Evolutionary conservation across 1,140 invertebrate species (phyloP), one percentile per base, ranked within the genome.

Genomic region (Gryon sp.): DNA sequence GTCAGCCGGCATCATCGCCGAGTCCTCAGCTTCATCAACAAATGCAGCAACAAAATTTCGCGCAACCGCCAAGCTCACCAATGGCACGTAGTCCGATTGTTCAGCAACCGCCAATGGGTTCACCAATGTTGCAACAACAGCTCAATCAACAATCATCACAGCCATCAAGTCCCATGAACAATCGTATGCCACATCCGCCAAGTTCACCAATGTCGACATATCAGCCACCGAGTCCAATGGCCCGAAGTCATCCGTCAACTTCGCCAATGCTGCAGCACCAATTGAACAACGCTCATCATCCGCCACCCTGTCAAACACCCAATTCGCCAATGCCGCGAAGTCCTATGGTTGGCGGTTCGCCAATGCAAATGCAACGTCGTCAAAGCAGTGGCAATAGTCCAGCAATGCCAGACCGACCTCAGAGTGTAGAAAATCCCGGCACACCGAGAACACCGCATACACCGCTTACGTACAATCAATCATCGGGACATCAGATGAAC

Each of bases 11-110:
- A 1, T 90, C 89, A 66, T 90, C 90, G 2, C 90, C 90, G 0
- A 90, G 86, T 78, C 89, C 90, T 16, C 90, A 91, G 14, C 85
- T 91, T 43, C 88, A 89, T 62, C 88, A 90, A 48, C 89, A 90
- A 59, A 90, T 91, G 22, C 89, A n/a, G n/a, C n/a, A 91, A 68
- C 85, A 86, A 38, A 83, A 82, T 69, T 90, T 89, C 34, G 85
- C 83, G 2, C 92, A 92, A 43, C 91, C 91, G 11, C 92, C 92
- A 0, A 90, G 87, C 38, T 94, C 93, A 0, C 93, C 93, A 0
- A 88, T 92, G 78, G 90, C 92, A 2, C 88, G 92, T 15, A 93
- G 92, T 76, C 92, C 92, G 1, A 90, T 90, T 72, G 84, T 91
- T 8, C 90, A 91, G 9, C 60, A 30, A 18, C 86, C 90, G 32